Conservation (phyloP, 2,797 vertebrate genomes). For the Fratercula arctica region DNA sequence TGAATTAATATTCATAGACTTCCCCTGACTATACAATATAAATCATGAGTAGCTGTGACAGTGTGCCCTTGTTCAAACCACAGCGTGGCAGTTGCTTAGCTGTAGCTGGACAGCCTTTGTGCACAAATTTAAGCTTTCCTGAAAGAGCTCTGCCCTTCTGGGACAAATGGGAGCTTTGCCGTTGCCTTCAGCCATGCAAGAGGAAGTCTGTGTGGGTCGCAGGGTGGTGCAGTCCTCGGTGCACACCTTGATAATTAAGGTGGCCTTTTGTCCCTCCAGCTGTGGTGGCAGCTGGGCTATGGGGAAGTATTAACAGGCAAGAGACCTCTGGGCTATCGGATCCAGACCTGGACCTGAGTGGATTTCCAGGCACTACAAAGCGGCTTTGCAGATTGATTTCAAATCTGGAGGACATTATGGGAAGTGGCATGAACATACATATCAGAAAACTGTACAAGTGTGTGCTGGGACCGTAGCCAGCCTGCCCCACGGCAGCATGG, state of each 20-base stretch:
- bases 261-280: neutral
- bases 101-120: neutral
- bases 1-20: neutral
- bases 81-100: neutral
- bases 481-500: rapidly evolving
- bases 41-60: neutral
- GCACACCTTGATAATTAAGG: rapidly evolving
- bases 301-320: rapidly evolving
- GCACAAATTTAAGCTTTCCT: neutral
- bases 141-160: neutral
- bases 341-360: rapidly evolving
- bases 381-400: neutral
- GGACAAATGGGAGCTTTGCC: neutral
- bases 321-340: rapidly evolving
- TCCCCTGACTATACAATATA: neutral
- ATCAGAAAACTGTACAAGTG: rapidly evolving
- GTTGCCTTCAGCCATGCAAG: neutral
- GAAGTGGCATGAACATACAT: rapidly evolving
- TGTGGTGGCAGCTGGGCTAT: neutral
- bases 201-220: neutral
- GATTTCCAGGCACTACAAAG: neutral
- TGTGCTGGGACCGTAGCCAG: neutral
- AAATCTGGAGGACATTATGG: rapidly evolving
- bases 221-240: rapidly evolving
- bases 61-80: neutral